Evolutionary conservation across 1,140 invertebrate species (phyloP), one percentile per base, ranked within the genome.

Genomic region (Homalodisca vitripennis): DNA sequence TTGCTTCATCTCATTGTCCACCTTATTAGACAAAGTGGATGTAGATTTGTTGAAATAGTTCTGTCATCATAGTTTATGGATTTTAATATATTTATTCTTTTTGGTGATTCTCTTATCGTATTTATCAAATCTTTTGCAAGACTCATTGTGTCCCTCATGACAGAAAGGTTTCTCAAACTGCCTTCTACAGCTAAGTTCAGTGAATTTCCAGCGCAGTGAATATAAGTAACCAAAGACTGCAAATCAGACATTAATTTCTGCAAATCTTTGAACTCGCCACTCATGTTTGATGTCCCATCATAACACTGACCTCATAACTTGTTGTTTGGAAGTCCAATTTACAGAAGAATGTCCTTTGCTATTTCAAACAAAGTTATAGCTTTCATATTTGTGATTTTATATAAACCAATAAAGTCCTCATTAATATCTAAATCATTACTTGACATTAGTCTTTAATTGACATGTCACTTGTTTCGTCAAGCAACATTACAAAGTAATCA

Each of bases 331-430:
- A 70, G 34, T 26, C 51, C 30, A 26, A 70, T 67, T 26, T 29
- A 13, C 29, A 32, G 13, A 12, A 70, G 17, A 6, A 66, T 27
- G 65, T 64, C 62, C 46, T n/a, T 66, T 64, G 65, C 27, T 48
- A 66, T 70, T n/a, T 70, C 66, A 27, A 70, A 70, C 27, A 70
- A 48, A 27, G 31, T 70, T 31, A 41, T 2, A 67, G 69, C 63
- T 20, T 46, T 32, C 12, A 48, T 66, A 55, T 29, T 47, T 65
- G 29, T 17, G 10, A 60, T 41, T n/a, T n/a, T n/a, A n/a, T n/a
- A n/a, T 24, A 46, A 65, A 27, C 68, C 68, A 12, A 69, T 17
- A 64, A 69, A 69, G 1, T 65, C 14, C 47, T 66, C 68, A 24
- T 24, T 17, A 26, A 66, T 47, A 13, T 41, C 26, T 14, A 66